A percentile compares a stretch with the other conserved stretches of the same genome.
phyloP scores from a whole-genome alignment of 2,113 vertebrate genomes.

The Mungos mungo region DNA sequence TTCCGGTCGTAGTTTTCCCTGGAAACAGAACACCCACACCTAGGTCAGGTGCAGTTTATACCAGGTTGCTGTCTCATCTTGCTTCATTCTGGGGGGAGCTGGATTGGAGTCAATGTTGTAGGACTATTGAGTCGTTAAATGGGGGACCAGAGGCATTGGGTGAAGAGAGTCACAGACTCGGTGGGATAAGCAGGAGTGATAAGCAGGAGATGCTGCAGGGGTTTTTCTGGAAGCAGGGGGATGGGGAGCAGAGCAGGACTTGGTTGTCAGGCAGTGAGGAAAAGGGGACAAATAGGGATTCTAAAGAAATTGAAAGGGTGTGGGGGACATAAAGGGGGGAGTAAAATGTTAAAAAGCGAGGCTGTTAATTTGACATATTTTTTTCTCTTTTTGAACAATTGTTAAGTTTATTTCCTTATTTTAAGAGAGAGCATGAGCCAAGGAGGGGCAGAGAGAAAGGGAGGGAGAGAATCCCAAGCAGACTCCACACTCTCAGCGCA shows the following conservation, averaged over 20 bases:
- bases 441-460: too few relatives aligned
- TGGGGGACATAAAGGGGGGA: background rate
- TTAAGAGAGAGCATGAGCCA: too few relatives aligned
- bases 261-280: background rate
- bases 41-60: background rate
- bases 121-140: background rate
- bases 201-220: background rate
- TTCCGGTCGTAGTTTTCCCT: background rate
- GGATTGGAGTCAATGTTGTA: background rate
- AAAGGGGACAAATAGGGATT: background rate
- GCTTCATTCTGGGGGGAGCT: background rate
- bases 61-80: background rate
- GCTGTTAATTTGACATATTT: background rate
- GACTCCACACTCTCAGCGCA: too few relatives aligned
- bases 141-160: background rate
- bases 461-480: too few relatives aligned
- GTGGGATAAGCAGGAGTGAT: background rate
- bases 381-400: too few relatives aligned
- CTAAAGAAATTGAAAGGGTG: background rate
- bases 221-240: background rate
- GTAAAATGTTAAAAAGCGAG: background rate
- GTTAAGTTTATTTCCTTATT: too few relatives aligned
- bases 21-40: background rate
- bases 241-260: background rate
- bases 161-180: background rate